Conservation (phyloP, 2,113 vertebrate species). For the Astatotilapia flaviijosephi region DNA sequence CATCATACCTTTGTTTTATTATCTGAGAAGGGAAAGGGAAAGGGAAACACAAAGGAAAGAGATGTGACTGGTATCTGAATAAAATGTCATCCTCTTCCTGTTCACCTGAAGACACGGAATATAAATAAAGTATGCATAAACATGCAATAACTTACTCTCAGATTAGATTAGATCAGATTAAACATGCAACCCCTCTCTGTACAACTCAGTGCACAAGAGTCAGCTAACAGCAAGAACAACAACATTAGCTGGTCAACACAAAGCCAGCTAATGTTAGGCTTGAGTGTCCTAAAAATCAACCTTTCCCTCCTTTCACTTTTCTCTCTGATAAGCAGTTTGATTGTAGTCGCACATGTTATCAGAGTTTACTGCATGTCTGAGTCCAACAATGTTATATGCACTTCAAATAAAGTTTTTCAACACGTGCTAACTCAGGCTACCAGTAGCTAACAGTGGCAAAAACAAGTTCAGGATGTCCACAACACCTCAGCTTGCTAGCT, state of each 20-base stretch:
- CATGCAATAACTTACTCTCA: neutral
- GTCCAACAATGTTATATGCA: neutral
- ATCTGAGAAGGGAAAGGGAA: neutral
- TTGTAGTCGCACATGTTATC: neutral
- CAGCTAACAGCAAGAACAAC: neutral
- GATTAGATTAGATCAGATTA: neutral
- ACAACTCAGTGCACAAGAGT: neutral
- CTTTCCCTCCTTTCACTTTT: neutral
- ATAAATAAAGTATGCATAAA: neutral
- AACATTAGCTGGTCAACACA: neutral
- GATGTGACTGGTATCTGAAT: neutral
- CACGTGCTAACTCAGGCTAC: neutral
- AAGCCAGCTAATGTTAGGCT: neutral
- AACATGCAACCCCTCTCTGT: neutral
- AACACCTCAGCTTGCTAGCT: neutral
- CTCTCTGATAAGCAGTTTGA: neutral
- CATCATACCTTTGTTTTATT: neutral
- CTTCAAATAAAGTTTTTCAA: neutral
- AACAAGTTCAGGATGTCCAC: neutral
- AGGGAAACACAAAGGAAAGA: neutral
- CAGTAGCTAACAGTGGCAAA: neutral
- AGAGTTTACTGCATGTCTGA: neutral
- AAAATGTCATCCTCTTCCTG: neutral
- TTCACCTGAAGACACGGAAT: neutral
- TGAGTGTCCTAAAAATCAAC: neutral